Evolutionary conservation across 1,140 invertebrate genomes (phyloP).

Genomic region (Gonatopus flavifemur): DNA sequence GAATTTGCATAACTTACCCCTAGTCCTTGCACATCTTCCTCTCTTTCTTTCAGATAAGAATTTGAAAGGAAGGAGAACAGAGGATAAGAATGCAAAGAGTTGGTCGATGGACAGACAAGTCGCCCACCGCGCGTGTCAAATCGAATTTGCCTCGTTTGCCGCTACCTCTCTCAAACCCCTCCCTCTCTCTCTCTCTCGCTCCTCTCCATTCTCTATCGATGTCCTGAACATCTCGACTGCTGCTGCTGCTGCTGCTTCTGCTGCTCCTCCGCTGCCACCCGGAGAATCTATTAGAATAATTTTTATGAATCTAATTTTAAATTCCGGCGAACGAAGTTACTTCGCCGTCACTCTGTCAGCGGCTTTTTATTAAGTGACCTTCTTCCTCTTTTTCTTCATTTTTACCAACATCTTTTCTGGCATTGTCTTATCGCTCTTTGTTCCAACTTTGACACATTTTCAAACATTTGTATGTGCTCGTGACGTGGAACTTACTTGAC

Average conservation of each 20-base stretch:
- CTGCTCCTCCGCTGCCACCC: constrained; percentile 26
- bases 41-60: constrained; percentile 2
- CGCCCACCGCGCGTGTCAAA: constrained; percentile 57
- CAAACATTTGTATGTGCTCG: too few species aligned
- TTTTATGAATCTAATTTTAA: constrained; percentile 60
- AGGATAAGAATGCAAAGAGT: constrained; percentile 30
- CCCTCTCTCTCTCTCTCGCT: constrained; percentile 13
- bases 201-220: too few species aligned
- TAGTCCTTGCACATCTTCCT: constrained; percentile 12
- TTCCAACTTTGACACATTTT: too few species aligned
- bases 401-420: too few species aligned
- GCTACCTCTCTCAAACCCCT: too few species aligned
- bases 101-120: constrained; percentile 30
- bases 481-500: too few species aligned
- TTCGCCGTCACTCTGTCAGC: constrained; percentile 48
- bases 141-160: constrained; percentile 58
- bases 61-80: constrained; percentile 1
- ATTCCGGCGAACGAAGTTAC: constrained; percentile 52
- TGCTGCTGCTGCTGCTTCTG: too few species aligned
- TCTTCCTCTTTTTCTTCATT: constrained; percentile 20
- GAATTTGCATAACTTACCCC: constrained; percentile 52
- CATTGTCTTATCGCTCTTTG: too few species aligned
- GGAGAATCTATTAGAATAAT: constrained; percentile 59
- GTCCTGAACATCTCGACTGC: too few species aligned
- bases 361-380: constrained; percentile 46